Evolutionary conservation across 2,113 vertebrate genomes (phyloP), one percentile per base, ranked within the genome.

Genomic region (Crotalus viridis): DNA sequence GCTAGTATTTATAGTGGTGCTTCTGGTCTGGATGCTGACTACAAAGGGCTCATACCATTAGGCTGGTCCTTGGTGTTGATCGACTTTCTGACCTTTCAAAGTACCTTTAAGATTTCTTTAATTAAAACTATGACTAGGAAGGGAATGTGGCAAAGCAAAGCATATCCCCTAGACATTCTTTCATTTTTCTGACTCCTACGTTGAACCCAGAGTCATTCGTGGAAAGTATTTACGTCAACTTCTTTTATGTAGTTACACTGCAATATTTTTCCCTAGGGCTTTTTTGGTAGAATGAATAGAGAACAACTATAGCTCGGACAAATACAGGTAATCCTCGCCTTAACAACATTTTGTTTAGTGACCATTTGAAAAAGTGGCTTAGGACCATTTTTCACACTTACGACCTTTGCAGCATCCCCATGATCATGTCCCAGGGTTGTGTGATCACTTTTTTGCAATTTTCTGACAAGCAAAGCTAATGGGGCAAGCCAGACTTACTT

Each of bases 251-350:
- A 6, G 13, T n/a, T 74, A 8, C 13, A 17, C 6, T 39, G 69
- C 69, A 33, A 2, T 39, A 19, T 2, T 15, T 4, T 1, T 1
- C 0, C 6, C 5, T 0, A 2, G n/a, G 6, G 15, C 13, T 17
- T 64, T 33, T 74, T 74, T 5, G 10, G 33, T 7, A 33, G 59
- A 64, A 33, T 33, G 64, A 33, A 74, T 33, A 33, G n/a, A 33
- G 64, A 33, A 74, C 13, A 74, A 2, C 6, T 3, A 6, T 33
- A 33, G n/a, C 13, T 74, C 17, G 13, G 64, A n/a, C 64, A 33
- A 74, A 74, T 17, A 74, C 26, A 0, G 3, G 26, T 64, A 64
- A 3, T 51, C 48, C 48, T 51, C 8, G 8, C 48, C 48, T 51
- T 64, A 12, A 12, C 26, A 64, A 64, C 59, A 12, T 9, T 61